Conservation (phyloP, 30 jellyfish, hydroid and myxozoan species). For the Rhopilema esculentum region DNA sequence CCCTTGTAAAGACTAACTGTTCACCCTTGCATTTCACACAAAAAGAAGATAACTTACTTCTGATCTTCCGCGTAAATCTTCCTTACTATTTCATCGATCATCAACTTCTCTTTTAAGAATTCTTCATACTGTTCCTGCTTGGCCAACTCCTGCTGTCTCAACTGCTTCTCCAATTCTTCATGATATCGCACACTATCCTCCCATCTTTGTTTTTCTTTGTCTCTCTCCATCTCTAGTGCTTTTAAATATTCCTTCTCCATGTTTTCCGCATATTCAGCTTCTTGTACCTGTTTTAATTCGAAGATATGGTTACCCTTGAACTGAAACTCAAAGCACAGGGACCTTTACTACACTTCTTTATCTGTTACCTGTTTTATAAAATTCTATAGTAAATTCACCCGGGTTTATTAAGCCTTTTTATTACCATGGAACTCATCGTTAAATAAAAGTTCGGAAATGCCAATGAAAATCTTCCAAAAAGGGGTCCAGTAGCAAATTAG, state of each 20-base stretch:
- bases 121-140: conserved; percentile 94
- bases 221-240: conserved; percentile 83
- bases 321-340: background rate
- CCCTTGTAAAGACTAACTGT: too few species aligned
- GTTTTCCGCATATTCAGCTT: conserved; percentile 74
- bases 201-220: conserved; percentile 76
- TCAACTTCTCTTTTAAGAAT: conserved; percentile 88
- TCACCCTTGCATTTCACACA: too few species aligned
- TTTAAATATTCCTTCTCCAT: conserved; percentile 71
- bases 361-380: too few species aligned
- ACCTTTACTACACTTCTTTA: background rate
- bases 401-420: too few species aligned
- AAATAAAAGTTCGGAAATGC: too few species aligned
- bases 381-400: too few species aligned
- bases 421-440: too few species aligned
- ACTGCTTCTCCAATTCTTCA: conserved; percentile 86
- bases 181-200: conserved; percentile 89
- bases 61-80: conserved; percentile 96
- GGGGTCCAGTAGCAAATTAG: too few species aligned
- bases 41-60: conserved; percentile 46
- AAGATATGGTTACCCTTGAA: background rate
- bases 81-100: conserved; percentile 96
- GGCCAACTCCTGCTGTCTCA: conserved; percentile 82
- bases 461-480: too few species aligned
- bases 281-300: conserved; percentile 72